A percentile compares a stretch with the other conserved stretches of the same genome.
Evolutionary conservation across 2,113 vertebrate species (phyloP).

Genomic region (Coturnix japonica): DNA sequence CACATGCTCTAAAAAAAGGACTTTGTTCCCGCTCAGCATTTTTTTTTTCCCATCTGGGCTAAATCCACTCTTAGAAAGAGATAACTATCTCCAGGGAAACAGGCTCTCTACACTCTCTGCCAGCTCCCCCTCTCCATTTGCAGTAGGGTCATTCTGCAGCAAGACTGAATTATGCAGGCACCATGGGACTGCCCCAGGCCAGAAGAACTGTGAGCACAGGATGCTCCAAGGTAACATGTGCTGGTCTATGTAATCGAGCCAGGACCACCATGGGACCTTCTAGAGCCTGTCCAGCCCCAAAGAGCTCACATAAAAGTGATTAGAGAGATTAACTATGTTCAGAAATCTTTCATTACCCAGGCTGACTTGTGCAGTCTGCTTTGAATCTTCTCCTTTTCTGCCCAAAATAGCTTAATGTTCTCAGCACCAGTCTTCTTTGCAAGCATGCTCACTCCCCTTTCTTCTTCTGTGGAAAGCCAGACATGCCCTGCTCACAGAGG

Average conservation of each 20-base stretch:
- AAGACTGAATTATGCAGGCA: not conserved
- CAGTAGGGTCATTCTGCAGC: slow-evolving; percentile 22
- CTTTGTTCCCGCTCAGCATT: slow-evolving; percentile 54
- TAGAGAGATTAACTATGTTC: not conserved
- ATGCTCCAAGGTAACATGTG: not conserved
- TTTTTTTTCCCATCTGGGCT: slow-evolving; percentile 70
- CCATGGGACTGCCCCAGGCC: not conserved
- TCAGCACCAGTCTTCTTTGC: slow-evolving; percentile 27
- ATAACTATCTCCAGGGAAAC: slow-evolving; percentile 82
- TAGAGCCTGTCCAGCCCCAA: not conserved
- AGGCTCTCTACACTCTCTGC: slow-evolving; percentile 54
- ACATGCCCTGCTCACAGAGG: not conserved
- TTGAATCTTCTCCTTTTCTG: slow-evolving; percentile 39
- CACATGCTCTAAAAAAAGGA: slow-evolving; percentile 70
- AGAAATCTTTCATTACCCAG: slow-evolving; percentile 34
- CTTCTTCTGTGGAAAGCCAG: not conserved
- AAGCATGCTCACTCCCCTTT: not conserved
- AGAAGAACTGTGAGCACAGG: not conserved
- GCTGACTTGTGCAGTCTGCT: slow-evolving; percentile 43
- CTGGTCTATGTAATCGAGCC: not conserved
- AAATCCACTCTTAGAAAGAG: slow-evolving; percentile 78
- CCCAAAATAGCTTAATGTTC: slow-evolving; percentile 56
- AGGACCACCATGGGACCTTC: not conserved
- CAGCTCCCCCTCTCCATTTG: slow-evolving; percentile 64
- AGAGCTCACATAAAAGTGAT: slow-evolving; percentile 5